Evolutionary conservation across 2,797 vertebrate genomes (phyloP).

Genomic region (Trachops cirrhosus): DNA sequence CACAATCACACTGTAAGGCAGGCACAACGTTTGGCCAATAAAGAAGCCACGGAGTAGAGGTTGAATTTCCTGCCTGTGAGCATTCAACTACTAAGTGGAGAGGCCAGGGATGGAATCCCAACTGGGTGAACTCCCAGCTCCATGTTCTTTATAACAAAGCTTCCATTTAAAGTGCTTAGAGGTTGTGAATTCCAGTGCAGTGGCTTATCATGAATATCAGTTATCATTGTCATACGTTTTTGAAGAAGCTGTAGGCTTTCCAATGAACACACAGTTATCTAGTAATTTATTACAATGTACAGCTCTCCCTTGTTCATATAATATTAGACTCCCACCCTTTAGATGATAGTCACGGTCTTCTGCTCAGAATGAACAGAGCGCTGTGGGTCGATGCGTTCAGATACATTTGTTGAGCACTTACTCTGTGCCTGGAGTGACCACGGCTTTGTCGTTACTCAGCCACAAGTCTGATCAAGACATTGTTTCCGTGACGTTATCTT

Average conservation of each 20-base stretch:
- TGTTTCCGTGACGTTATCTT: background rate
- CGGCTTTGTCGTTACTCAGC: background rate
- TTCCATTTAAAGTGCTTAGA: background rate
- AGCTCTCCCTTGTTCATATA: background rate
- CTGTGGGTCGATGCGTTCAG: background rate
- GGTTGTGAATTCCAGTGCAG: background rate
- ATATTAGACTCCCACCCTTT: background rate
- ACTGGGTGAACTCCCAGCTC: background rate
- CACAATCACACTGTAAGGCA: background rate
- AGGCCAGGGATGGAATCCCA: background rate
- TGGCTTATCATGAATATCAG: background rate
- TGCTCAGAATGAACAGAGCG: background rate
- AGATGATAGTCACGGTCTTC: background rate
- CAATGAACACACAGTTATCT: background rate
- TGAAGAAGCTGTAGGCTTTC: background rate
- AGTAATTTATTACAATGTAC: background rate
- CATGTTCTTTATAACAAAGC: background rate
- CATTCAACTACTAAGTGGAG: background rate
- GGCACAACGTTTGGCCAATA: background rate
- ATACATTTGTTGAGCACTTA: background rate
- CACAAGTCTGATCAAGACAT: background rate
- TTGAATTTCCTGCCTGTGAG: background rate
- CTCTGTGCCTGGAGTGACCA: background rate
- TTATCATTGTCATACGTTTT: background rate
- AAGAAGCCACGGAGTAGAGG: background rate